Conservation (phyloP, 2,113 vertebrate genomes). For the Pedetes capensis region DNA sequence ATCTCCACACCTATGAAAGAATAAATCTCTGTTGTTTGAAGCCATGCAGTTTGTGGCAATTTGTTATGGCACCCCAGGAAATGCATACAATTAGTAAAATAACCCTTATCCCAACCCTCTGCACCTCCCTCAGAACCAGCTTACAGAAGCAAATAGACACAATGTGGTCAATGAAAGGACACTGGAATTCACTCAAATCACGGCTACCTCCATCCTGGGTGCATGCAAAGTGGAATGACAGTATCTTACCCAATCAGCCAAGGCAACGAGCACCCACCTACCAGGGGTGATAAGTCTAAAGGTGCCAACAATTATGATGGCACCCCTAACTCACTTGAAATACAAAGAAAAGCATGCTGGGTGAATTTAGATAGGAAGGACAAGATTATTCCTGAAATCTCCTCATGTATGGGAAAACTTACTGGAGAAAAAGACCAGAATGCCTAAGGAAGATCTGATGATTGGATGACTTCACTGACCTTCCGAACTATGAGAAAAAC, state of each 20-base stretch:
- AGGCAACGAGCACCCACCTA: neutral
- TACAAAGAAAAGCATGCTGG: fast-evolving
- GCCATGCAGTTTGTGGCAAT: no score
- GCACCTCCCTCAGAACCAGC: neutral
- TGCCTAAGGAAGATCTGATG: no score
- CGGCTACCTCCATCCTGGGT: fast-evolving
- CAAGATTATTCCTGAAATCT: no score
- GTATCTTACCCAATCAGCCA: neutral
- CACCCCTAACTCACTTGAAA: neutral
- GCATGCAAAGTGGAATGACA: neutral
- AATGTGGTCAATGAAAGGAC: neutral
- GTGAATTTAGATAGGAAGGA: neutral
- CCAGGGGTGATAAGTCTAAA: neutral
- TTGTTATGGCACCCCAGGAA: neutral
- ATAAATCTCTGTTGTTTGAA: fast-evolving
- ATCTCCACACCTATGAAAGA: fast-evolving
- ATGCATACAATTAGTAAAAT: neutral
- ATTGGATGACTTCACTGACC: no score
- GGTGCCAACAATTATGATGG: fast-evolving
- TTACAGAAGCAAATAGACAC: neutral
- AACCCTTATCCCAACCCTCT: neutral
- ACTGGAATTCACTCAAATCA: neutral
- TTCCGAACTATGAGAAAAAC: no score
- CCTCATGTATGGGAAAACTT: no score
- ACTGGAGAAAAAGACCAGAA: no score